A percentile compares a stretch with the other conserved stretches of the same genome.
These are phyloP conservation scores for Palythoa heliodiscus DNA, from an alignment of 92 coral and sea anemone genomes.

Conservation along the genomic window DNA sequence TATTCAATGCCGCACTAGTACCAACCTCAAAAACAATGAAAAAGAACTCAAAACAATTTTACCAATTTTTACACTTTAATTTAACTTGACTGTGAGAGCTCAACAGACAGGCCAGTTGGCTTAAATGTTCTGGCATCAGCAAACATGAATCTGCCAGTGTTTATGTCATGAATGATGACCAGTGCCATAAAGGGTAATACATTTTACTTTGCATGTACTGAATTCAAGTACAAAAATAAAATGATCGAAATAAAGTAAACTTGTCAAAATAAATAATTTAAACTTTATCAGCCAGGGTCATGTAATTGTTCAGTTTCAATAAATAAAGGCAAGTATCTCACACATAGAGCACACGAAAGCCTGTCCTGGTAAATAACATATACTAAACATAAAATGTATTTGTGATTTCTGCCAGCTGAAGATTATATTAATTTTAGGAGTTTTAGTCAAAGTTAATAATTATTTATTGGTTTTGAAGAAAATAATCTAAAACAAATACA, in stretches of 20 bases:
- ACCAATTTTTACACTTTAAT: background rate
- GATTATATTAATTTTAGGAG: too few relatives aligned
- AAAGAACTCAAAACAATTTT: slow-evolving; percentile 6
- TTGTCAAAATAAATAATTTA: background rate
- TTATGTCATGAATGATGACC: background rate
- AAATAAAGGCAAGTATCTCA: background rate
- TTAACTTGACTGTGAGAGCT: background rate
- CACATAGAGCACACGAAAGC: background rate
- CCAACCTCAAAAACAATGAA: slow-evolving; percentile 39
- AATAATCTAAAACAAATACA: too few relatives aligned
- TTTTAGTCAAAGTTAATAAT: too few relatives aligned
- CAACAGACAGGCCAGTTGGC: too few relatives aligned
- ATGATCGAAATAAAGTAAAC: too few relatives aligned
- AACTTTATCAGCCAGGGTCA: slow-evolving; percentile 11
- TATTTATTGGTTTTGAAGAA: too few relatives aligned
- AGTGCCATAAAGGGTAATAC: background rate
- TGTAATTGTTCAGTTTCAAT: background rate
- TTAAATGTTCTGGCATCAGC: too few relatives aligned
- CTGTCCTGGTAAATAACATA: too few relatives aligned
- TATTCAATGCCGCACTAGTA: slow-evolving; percentile 43
- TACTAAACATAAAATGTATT: too few relatives aligned
- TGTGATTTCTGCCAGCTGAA: too few relatives aligned
- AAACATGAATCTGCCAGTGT: too few relatives aligned
- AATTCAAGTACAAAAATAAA: background rate
- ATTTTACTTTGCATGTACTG: background rate